Base-by-base conservation (phyloP, 2,888 invertebrate genomes). In the Drosophila neotestacea region DNA sequence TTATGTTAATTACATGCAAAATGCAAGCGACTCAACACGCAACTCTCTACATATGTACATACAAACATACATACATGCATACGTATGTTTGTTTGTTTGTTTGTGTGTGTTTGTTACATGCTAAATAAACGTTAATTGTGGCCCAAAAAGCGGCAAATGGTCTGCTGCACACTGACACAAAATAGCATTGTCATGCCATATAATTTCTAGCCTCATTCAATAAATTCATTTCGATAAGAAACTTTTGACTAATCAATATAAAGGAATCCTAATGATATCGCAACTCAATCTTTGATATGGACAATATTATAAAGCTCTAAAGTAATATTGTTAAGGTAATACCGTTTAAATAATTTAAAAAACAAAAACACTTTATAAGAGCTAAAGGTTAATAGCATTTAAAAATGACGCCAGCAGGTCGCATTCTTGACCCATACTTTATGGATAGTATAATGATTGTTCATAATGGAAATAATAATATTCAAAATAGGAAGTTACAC, bases 1-100 rank as follows among this genome's bases (percentile, higher is more conserved):
- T 70, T 78, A 78, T 77, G 74, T 78, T 78, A 77, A 77, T 78
- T 74, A 74, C 65, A 70, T 78, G 74, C 79, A 70, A 78, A 74
- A 56, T 78, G 76, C 79, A 73, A 55, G 60, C 58, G 54, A 65
- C 54, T 47, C 42, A 46, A 22, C 73, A 74, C 76, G 65, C 70
- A 74, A 61, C 39, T 22, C 22, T 22, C 22, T 22, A 48, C 48
- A 52, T 52, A 56, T 22, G 1, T 22, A 48, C 48, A 52, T 52
- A 56, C 50, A 70, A 42, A 30, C 42, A 55, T 22, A 48, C 28
- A 50, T 16, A 54, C 28, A 52, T 22, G 46, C 28, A 50, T 13
- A 50, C 32, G 50, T 41, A 10, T 13, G n/a, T 36, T 28, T 32
- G 34, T 42, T 4, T 36, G 16, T n/a, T 28, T 32, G 34, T 42